phyloP scores from a whole-genome alignment of 2,888 invertebrate genomes.

The Pterostichus niger region DNA sequence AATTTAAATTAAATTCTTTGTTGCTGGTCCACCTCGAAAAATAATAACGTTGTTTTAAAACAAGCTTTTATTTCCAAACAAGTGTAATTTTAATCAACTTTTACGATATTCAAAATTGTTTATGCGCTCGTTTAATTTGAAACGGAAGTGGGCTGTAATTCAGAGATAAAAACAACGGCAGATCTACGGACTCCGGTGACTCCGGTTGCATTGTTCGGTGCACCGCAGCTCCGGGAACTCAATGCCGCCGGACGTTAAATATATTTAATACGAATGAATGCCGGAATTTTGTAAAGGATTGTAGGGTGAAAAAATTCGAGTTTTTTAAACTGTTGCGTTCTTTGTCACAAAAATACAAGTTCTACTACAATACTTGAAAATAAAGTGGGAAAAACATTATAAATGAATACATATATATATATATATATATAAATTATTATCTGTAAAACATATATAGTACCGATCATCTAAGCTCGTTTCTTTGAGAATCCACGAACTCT shows the following conservation, averaged over 20 bases:
- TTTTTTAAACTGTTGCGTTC: too few relatives aligned
- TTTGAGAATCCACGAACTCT: too few relatives aligned
- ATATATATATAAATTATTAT: too few relatives aligned
- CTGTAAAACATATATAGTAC: too few relatives aligned
- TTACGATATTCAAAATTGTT: conserved; percentile 63
- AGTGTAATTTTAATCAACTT: conserved; percentile 64
- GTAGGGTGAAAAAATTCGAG: neutral
- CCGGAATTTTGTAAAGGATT: conserved; percentile 47
- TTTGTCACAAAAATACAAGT: too few relatives aligned
- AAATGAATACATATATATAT: too few relatives aligned
- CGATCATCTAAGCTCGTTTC: too few relatives aligned
- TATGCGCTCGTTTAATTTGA: conserved; percentile 61
- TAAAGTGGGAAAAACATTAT: too few relatives aligned
- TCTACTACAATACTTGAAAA: too few relatives aligned
- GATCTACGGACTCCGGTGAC: conserved; percentile 27
- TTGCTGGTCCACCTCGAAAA: neutral
- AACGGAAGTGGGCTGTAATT: conserved; percentile 55
- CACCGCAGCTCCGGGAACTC: neutral
- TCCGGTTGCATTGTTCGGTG: conserved; percentile 46
- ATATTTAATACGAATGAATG: conserved; percentile 56
- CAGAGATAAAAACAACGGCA: conserved; percentile 34
- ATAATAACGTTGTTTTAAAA: conserved; percentile 39
- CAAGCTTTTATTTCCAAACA: conserved; percentile 45
- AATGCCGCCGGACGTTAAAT: conserved; percentile 13
- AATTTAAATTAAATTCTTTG: conserved; percentile 42